Evolutionary conservation across 1,140 invertebrate species (phyloP).

Genomic region (Scaptodrosophila lebanonensis): DNA sequence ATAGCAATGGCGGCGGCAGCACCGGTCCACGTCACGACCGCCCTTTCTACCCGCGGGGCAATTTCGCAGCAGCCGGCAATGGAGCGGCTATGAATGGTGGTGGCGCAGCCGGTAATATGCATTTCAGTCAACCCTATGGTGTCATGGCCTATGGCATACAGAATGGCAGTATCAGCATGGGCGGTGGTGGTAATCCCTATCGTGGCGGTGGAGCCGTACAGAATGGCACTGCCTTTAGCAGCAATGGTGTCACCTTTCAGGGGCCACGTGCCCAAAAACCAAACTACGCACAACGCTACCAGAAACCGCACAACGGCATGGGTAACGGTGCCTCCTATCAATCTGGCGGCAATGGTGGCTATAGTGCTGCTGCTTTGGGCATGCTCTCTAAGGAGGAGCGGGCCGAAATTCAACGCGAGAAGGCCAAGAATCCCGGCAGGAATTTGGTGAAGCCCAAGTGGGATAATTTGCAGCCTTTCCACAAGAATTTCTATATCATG

Average conservation of each 20-base stretch:
- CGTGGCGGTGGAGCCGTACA: slow-evolving; percentile 45
- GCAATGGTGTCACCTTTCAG: slow-evolving; percentile 47
- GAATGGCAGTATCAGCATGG: slow-evolving; percentile 52
- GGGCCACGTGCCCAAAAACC: slow-evolving; percentile 64
- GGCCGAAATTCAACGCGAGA: slow-evolving; percentile 81
- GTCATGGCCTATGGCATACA: slow-evolving; percentile 62
- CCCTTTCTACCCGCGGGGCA: slow-evolving; percentile 42
- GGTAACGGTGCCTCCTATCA: slow-evolving; percentile 50
- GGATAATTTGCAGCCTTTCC: slow-evolving; percentile 90
- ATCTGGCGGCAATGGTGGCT: slow-evolving; percentile 48
- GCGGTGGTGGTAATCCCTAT: slow-evolving; percentile 48
- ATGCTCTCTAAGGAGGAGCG: slow-evolving; percentile 75
- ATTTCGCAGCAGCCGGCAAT: slow-evolving; percentile 35
- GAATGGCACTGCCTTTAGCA: slow-evolving; percentile 46
- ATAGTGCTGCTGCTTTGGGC: slow-evolving; percentile 56
- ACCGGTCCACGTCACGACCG: slow-evolving; percentile 46
- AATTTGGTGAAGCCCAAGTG: slow-evolving; percentile 89
- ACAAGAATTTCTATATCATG: slow-evolving; percentile 95
- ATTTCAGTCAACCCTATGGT: slow-evolving; percentile 58
- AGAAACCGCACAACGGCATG: slow-evolving; percentile 60
- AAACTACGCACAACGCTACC: slow-evolving; percentile 62
- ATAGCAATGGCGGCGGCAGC: slow-evolving; percentile 60
- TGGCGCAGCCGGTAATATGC: slow-evolving; percentile 50
- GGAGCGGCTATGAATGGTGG: slow-evolving; percentile 33
- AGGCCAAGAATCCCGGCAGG: slow-evolving; percentile 86